These are phyloP conservation scores for Amazonetta brasiliensis DNA, from an alignment of 2,797 vertebrate species.

Conservation along the genomic window DNA sequence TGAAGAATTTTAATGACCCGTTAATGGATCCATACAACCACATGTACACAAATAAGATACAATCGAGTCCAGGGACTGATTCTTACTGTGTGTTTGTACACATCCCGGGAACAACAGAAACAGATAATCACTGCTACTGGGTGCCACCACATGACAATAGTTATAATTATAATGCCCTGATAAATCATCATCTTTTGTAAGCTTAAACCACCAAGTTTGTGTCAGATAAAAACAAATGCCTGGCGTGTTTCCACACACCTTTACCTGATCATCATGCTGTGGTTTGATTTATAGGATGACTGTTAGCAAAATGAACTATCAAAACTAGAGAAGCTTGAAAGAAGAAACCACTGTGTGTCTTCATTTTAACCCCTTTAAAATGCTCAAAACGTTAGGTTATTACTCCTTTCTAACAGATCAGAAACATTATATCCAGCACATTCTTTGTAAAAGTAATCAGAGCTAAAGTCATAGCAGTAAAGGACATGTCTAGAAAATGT, in stretches of 20 bases:
- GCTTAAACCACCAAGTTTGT: slow-evolving; percentile 26
- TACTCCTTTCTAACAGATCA: not conserved
- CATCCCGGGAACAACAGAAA: slow-evolving; percentile 13
- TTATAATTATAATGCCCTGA: slow-evolving; percentile 52
- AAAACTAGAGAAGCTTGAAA: not conserved
- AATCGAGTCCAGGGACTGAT: not conserved
- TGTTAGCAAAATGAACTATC: not conserved
- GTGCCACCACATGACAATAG: slow-evolving; percentile 34
- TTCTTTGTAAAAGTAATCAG: slow-evolving; percentile 1
- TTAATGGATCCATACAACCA: slow-evolving; percentile 52
- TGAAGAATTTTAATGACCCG: slow-evolving; percentile 53
- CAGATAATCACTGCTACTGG: not conserved
- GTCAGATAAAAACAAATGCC: slow-evolving; percentile 22
- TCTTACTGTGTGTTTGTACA: slow-evolving; percentile 12
- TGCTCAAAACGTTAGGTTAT: not conserved
- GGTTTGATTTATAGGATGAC: not conserved
- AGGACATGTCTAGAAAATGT: not conserved
- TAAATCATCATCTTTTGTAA: slow-evolving; percentile 46
- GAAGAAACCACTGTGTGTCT: not conserved
- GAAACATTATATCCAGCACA: not conserved
- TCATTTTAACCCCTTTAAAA: not conserved
- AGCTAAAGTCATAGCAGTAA: not conserved
- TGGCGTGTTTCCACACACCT: not conserved
- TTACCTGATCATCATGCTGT: not conserved
- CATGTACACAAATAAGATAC: slow-evolving; percentile 32